Percentiles rank a stretch among this genome's conserved stretches.
Evolutionary conservation across 1,140 invertebrate genomes (phyloP).

Genomic region (Kradibia gibbosae): DNA sequence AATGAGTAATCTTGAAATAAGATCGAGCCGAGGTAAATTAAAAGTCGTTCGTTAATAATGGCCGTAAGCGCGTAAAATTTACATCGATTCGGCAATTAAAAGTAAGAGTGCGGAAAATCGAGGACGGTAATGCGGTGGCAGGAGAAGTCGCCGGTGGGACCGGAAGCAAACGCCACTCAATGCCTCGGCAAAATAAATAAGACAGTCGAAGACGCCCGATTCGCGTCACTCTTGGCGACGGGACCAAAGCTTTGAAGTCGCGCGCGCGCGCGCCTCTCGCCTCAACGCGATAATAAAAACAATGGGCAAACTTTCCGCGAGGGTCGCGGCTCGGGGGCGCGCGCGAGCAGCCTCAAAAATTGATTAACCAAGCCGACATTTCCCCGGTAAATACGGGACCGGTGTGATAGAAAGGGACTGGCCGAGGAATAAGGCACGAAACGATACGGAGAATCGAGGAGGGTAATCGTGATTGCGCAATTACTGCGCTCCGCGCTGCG

Average conservation of each 20-base stretch:
- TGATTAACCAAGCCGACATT: conserved; percentile 38
- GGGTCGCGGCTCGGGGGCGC: neutral
- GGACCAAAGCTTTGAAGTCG: neutral
- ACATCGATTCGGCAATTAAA: neutral
- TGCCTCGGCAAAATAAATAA: conserved; percentile 11
- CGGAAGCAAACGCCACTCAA: neutral
- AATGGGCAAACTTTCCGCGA: conserved; percentile 26
- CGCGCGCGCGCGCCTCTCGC: neutral
- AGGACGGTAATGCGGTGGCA: no score
- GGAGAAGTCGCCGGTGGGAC: neutral
- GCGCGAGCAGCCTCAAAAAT: conserved; percentile 31
- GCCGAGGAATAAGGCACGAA: neutral
- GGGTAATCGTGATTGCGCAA: conserved; percentile 42
- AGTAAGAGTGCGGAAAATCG: neutral
- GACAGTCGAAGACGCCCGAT: neutral
- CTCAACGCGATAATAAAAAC: neutral
- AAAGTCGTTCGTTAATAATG: no score
- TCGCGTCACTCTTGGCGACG: neutral
- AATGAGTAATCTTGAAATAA: no score
- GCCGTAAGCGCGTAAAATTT: neutral
- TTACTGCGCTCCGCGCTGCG: neutral
- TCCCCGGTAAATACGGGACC: neutral
- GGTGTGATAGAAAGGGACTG: neutral
- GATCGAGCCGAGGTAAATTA: no score
- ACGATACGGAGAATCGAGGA: neutral